These are phyloP conservation scores for Leistus spinibarbis DNA, from an alignment of 2,888 invertebrate genomes.

Conservation along the genomic window DNA sequence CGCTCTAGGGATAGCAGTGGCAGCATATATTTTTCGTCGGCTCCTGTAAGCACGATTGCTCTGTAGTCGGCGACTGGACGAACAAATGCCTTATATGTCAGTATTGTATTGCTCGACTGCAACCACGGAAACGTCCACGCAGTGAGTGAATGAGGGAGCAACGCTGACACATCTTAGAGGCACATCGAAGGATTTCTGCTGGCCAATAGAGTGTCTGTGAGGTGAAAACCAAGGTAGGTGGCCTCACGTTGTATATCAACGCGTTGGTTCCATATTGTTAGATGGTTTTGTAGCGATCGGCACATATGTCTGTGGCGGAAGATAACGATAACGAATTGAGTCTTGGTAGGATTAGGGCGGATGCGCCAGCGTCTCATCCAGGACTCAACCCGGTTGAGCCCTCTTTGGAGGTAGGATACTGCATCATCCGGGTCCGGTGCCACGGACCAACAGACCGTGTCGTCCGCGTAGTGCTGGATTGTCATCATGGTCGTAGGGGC, in stretches of 20 bases:
- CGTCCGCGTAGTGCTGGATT: background rate
- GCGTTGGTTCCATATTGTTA: background rate
- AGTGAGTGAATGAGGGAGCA: background rate
- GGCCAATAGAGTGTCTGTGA: background rate
- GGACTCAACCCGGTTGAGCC: background rate
- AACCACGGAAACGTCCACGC: background rate
- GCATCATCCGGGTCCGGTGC: background rate
- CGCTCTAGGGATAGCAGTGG: no score
- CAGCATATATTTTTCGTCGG: no score
- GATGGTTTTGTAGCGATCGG: no score
- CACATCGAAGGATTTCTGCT: background rate
- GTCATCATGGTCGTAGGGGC: background rate
- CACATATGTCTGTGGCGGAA: no score
- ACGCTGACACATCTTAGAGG: background rate
- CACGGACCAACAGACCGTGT: background rate
- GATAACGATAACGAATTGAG: background rate
- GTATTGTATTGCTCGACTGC: background rate
- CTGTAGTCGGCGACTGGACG: background rate
- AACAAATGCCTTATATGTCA: background rate
- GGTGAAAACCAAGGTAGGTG: background rate
- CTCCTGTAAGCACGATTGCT: background rate
- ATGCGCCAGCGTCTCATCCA: background rate
- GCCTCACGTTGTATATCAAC: background rate
- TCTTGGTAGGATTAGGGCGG: background rate
- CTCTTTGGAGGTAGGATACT: background rate